Conservation (phyloP, 2,113 vertebrate species). For the Laterallus jamaicensis region DNA sequence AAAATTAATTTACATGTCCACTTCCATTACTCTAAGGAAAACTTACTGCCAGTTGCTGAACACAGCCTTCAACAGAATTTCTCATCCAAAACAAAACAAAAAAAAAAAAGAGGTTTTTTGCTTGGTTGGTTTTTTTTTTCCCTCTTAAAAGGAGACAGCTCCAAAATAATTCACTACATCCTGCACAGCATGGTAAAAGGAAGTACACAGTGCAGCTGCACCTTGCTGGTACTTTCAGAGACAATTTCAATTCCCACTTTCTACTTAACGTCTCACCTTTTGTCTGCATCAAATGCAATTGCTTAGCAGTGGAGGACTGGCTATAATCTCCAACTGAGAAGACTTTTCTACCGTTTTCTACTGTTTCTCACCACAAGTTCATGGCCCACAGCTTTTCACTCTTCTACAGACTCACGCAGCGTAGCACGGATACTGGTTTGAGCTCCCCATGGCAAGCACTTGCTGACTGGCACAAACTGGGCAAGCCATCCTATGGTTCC, state of each 20-base stretch:
- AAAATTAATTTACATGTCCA: not conserved
- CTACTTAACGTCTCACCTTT: slow-evolving; percentile 74
- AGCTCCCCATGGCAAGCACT: not conserved
- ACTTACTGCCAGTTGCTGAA: not conserved
- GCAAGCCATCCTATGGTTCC: not conserved
- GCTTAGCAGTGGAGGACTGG: slow-evolving; percentile 32
- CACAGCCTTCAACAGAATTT: not conserved
- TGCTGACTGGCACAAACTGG: not conserved
- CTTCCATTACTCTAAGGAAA: not conserved
- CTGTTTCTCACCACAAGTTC: slow-evolving; percentile 25
- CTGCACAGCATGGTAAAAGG: slow-evolving; percentile 57
- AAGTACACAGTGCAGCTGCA: slow-evolving; percentile 72
- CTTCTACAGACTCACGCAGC: not conserved
- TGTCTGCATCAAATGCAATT: not conserved
- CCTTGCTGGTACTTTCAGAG: slow-evolving; percentile 65
- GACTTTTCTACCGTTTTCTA: not conserved
- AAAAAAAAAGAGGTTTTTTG: not conserved
- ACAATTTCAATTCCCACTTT: slow-evolving; percentile 81
- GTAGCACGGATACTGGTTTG: accelerated
- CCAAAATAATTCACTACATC: slow-evolving; percentile 64
- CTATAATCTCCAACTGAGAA: not conserved
- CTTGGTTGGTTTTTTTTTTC: not conserved
- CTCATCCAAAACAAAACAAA: not conserved
- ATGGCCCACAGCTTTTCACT: slow-evolving; percentile 29
- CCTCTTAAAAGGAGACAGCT: slow-evolving; percentile 39